Percentiles rank a stretch among this genome's conserved stretches.
Evolutionary conservation across 2,797 vertebrate species (phyloP).

Genomic region (Uromys caudimaculatus): DNA sequence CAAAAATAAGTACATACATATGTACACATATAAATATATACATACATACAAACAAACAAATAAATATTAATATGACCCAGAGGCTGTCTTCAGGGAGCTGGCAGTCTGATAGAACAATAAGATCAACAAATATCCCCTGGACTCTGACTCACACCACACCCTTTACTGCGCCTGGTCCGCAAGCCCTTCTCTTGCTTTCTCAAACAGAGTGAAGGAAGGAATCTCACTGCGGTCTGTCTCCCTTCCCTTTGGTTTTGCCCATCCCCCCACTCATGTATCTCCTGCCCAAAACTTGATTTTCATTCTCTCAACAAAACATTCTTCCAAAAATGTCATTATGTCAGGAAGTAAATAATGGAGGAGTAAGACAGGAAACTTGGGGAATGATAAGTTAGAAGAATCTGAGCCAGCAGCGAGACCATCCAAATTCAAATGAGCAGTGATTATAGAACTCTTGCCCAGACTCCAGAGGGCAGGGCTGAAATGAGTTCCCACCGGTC

Average conservation of each 20-base stretch:
- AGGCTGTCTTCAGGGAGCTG: background rate
- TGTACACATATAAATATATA: too few relatives aligned
- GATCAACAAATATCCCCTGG: background rate
- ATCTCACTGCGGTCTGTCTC: background rate
- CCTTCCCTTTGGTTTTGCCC: background rate
- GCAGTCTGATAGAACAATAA: background rate
- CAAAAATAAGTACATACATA: background rate
- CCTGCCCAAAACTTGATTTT: background rate
- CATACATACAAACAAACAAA: background rate
- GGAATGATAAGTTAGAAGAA: constrained; percentile 44
- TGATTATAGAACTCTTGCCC: background rate
- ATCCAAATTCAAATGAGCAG: background rate
- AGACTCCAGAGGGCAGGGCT: background rate
- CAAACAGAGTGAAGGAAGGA: background rate
- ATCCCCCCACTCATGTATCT: background rate
- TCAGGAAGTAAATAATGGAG: constrained; percentile 26
- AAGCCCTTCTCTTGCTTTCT: background rate
- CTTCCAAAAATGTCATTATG: constrained; percentile 43
- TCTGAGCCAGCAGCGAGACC: background rate
- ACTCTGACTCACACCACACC: background rate
- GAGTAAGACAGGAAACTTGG: constrained; percentile 32
- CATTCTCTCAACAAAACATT: background rate
- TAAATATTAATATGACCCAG: background rate
- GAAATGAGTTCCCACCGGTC: background rate
- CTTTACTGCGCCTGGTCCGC: background rate